These are phyloP conservation scores for Patella caerulea DNA, from an alignment of 2,888 invertebrate genomes.

Conservation along the genomic window DNA sequence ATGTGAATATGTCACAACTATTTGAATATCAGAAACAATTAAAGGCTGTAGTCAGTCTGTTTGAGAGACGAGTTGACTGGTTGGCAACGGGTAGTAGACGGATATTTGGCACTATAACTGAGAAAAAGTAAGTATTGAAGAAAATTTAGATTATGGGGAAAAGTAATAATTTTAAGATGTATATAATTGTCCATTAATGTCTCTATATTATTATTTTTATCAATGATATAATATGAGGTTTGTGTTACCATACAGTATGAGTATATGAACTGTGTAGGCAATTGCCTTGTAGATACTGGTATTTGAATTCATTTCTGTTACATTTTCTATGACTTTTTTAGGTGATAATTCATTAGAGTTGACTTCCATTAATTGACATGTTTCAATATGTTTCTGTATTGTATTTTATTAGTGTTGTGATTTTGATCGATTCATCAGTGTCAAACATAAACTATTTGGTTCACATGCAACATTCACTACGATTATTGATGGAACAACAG, in stretches of 20 bases:
- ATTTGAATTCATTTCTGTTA: too few species aligned
- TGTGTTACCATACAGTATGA: too few species aligned
- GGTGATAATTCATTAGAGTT: too few species aligned
- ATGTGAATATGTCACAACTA: conserved; percentile 70
- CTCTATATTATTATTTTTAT: too few species aligned
- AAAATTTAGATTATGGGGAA: not conserved
- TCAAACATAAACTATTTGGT: conserved; percentile 70
- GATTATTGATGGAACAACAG: conserved; percentile 72
- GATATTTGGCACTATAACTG: conserved; percentile 69
- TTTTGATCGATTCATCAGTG: conserved; percentile 69
- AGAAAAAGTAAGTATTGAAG: conserved; percentile 63
- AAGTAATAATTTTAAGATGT: not conserved
- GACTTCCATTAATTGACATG: too few species aligned
- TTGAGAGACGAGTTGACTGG: conserved; percentile 70
- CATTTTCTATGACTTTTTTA: too few species aligned
- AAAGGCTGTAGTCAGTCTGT: conserved; percentile 66
- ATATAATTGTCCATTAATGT: not conserved
- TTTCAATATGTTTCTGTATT: not conserved
- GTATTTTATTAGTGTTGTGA: conserved; percentile 63
- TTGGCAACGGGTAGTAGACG: conserved; percentile 67
- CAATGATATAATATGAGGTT: too few species aligned
- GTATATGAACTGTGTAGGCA: too few species aligned
- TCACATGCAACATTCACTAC: conserved; percentile 71
- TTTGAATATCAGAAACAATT: conserved; percentile 72
- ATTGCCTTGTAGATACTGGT: too few species aligned